Conservation (phyloP, 2,797 vertebrate species). For the Xiphophorus birchmanni region DNA sequence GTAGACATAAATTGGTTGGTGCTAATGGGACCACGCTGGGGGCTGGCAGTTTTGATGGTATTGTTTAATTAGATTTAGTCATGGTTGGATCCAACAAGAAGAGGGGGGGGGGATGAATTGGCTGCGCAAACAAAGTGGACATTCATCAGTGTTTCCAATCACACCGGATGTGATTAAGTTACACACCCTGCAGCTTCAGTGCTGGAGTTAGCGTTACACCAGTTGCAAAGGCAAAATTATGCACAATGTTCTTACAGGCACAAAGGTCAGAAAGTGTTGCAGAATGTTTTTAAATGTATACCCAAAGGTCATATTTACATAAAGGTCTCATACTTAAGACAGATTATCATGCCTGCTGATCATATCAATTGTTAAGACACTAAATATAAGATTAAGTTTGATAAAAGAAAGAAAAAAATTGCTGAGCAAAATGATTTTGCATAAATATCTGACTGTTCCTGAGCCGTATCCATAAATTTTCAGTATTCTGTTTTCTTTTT, state of each 20-base stretch:
- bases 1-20: conserved; percentile 19
- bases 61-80: conserved; percentile 75
- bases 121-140: conserved; percentile 75
- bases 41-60: conserved; percentile 47
- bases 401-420: not conserved
- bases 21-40: conserved; percentile 39
- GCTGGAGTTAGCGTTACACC: conserved; percentile 55
- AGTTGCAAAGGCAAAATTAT: conserved; percentile 66
- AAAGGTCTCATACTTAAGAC: conserved; percentile 37
- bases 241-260: conserved; percentile 36
- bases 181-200: conserved; percentile 58
- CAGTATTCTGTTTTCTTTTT: not conserved
- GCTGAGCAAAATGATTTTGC: not conserved
- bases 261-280: conserved; percentile 66
- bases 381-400: not conserved
- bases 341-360: conserved; percentile 50
- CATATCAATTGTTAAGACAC: conserved; percentile 28
- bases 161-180: conserved; percentile 76
- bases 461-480: not conserved
- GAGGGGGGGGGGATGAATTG: conserved; percentile 54
- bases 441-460: not conserved
- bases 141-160: conserved; percentile 78
- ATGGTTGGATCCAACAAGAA: conserved; percentile 60
- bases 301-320: conserved; percentile 63
- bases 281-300: conserved; percentile 59